Evolutionary conservation across 2,888 invertebrate species (phyloP), one percentile per base, ranked within the genome.

Genomic region (Antheraea assamensis): DNA sequence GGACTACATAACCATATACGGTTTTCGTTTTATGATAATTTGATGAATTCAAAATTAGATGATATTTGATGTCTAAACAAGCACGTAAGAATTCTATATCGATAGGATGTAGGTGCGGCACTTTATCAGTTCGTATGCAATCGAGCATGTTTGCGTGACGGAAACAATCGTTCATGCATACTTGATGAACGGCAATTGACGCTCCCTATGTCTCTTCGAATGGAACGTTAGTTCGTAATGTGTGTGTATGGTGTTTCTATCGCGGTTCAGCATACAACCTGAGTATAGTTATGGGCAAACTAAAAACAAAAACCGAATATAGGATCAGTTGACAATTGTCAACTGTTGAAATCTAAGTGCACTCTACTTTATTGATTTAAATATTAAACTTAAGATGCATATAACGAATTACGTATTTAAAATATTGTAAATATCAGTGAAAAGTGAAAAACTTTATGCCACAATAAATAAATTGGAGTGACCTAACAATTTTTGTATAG

Each of bases 111-210:
- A 75, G 76, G 74, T 74, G 71, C 71, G 73, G 79, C 80, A 79
- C 80, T 80, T 79, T 78, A 80, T 80, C 76, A 79, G 76, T 79
- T 79, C 75, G 76, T 76, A 77, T 79, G 73, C 76, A 71, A 76
- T 75, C 75, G 75, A 78, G 79, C 80, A 76, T 75, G 76, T 75
- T 58, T 76, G 71, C 76, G 75, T 77, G 76, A 75, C 88, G 89
- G 90, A 89, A 88, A 83, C 85, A 83, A 81, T 77, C 88, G 83
- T 82, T 87, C 89, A 86, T 87, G 87, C 85, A 88, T 87, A 88
- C 85, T 85, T 89, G 86, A 90, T 89, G 85, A 83, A 81, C 83
- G 84, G 81, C 79, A 82, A 84, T 83, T 76, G 81, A 80, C 79
- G 79, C 78, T 80, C 80, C 81, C 80, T 81, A 79, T 79, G 80